Base-by-base conservation (phyloP, 2,888 invertebrate genomes). In the Cheilosia vernalis region DNA sequence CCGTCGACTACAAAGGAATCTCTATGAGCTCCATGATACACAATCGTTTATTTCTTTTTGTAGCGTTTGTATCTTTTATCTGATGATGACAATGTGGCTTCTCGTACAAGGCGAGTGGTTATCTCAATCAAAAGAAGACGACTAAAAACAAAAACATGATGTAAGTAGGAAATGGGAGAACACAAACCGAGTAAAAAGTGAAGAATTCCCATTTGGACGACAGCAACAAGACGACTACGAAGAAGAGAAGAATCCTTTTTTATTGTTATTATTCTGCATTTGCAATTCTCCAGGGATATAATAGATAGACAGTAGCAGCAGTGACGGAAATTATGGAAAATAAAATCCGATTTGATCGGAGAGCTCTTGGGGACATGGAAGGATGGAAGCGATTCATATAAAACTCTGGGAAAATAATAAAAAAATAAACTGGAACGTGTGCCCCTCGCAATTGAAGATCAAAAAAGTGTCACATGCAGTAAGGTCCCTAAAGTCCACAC, bases 51-150 rank as follows among this genome's bases (percentile, higher is more conserved):
- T 44, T 37, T 21, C 58, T 47, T 37, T 47, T n/a, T 9, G 9
- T 7, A 15, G n/a, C 15, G 44, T 61, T 55, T 55, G 47, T 70
- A 4, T 42, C 21, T 55, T 61, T 51, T 66, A 42, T 72, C 49
- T 56, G 49, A 49, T 19, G 72, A 63, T 51, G 55, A 47, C 61
- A 55, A 77, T 69, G 61, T 37, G 44, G 27, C 53, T 61, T 17
- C 19, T 30, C 55, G 56, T 60, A 67, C 53, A 53, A 55, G 61
- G 44, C 24, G 19, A 27, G 21, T 40, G 49, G 63, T 79, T 79
- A 79, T 79, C 79, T 72, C 64, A 64, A 79, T 79, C 79, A 64
- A 72, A 56, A 61, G 37, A 40, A 51, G 66, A 53, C 19, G 42
- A n/a, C 30, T 33, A 42, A 61, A 76, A 69, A 67, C 37, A 58